Percentiles rank a stretch among this genome's conserved stretches.
Conservation (phyloP, 2,113 vertebrate genomes). For the Glaucomys volans region DNA sequence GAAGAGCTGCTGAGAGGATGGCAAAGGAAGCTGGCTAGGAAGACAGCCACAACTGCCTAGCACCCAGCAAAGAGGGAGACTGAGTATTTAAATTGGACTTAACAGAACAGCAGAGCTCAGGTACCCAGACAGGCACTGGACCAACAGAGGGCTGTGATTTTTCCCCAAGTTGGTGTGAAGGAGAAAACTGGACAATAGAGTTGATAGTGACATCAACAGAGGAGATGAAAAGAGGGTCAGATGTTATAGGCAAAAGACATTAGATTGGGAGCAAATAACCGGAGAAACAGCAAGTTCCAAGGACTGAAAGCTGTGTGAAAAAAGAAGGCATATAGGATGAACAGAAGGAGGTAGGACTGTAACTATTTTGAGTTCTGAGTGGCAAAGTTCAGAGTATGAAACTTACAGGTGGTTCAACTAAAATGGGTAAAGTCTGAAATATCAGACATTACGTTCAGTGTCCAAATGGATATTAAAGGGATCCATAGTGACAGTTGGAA, state of each 20-base stretch:
- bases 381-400: not conserved
- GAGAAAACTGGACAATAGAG: not conserved
- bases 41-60: not conserved
- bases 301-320: not conserved
- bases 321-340: not conserved
- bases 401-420: not conserved
- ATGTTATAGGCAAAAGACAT: not conserved
- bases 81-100: not conserved
- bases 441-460: not conserved
- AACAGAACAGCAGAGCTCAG: not conserved
- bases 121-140: not conserved
- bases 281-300: not conserved
- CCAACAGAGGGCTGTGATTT: not conserved
- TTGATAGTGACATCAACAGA: not conserved
- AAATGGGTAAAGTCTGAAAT: not conserved
- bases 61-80: not conserved
- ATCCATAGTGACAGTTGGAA: not conserved
- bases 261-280: not conserved
- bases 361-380: not conserved
- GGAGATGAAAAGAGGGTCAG: not conserved
- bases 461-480: not conserved
- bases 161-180: not conserved
- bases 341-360: not conserved
- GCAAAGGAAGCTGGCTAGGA: not conserved
- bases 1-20: not conserved